Percentiles rank a stretch among this genome's conserved stretches.
phyloP scores from a whole-genome alignment of 2,797 vertebrate genomes.

The Semotilus atromaculatus region DNA sequence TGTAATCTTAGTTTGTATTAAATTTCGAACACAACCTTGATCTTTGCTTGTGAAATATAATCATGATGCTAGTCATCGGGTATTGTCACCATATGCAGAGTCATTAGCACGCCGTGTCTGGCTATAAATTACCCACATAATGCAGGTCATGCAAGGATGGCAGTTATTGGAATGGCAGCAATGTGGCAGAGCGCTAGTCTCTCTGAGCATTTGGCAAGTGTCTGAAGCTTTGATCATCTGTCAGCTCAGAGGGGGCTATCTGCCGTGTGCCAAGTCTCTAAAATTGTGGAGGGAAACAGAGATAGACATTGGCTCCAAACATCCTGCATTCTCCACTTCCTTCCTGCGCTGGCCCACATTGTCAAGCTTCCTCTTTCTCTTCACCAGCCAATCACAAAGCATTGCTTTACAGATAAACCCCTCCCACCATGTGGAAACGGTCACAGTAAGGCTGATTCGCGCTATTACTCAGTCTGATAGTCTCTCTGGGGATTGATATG shows the following conservation, averaged over 20 bases:
- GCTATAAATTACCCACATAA: slow-evolving; percentile 64
- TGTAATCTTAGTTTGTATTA: not conserved
- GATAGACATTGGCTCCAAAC: slow-evolving; percentile 55
- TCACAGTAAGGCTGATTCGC: not conserved
- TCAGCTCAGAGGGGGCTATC: slow-evolving; percentile 50
- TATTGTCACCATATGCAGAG: slow-evolving; percentile 68
- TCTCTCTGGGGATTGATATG: slow-evolving; percentile 31
- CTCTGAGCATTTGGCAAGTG: slow-evolving; percentile 45
- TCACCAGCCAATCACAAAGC: slow-evolving; percentile 54
- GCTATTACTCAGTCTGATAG: not conserved
- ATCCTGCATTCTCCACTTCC: slow-evolving; percentile 53
- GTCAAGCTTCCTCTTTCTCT: slow-evolving; percentile 49
- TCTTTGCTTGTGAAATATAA: slow-evolving; percentile 34
- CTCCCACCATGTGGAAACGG: slow-evolving; percentile 32
- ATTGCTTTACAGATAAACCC: slow-evolving; percentile 40
- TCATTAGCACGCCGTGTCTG: slow-evolving; percentile 61
- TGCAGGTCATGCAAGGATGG: slow-evolving; percentile 55
- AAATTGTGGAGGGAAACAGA: slow-evolving; percentile 59
- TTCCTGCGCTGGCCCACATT: slow-evolving; percentile 50
- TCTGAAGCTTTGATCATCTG: slow-evolving; percentile 65
- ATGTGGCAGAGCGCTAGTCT: slow-evolving; percentile 55
- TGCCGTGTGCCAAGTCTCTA: slow-evolving; percentile 58
- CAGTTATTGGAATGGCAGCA: slow-evolving; percentile 62
- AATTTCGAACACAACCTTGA: slow-evolving; percentile 20
- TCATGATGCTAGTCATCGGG: slow-evolving; percentile 58